Evolutionary conservation across 2,888 invertebrate genomes (phyloP).

Genomic region (Synergus laeviventris): DNA sequence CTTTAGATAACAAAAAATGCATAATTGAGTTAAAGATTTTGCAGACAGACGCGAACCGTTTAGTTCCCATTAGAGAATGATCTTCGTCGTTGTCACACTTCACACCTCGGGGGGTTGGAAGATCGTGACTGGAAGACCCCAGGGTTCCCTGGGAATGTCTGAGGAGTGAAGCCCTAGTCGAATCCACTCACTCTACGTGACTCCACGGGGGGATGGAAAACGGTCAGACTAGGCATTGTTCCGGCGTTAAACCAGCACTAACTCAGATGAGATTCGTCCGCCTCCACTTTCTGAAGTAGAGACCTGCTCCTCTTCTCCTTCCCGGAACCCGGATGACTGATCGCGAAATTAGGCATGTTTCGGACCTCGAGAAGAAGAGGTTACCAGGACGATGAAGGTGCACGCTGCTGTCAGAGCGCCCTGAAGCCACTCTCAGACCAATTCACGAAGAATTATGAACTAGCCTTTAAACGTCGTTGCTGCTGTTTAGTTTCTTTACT

Average conservation of each 20-base stretch:
- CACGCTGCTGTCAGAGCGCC: slow-evolving; percentile 41
- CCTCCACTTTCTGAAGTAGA: slow-evolving; percentile 47
- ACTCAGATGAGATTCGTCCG: slow-evolving; percentile 63
- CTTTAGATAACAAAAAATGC: not conserved
- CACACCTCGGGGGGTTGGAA: slow-evolving; percentile 52
- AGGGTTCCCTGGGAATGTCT: slow-evolving; percentile 36
- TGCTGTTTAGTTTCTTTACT: slow-evolving; percentile 10
- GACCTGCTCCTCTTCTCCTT: slow-evolving; percentile 46
- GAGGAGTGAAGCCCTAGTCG: slow-evolving; percentile 43
- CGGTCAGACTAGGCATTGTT: slow-evolving; percentile 57
- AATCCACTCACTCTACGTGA: slow-evolving; percentile 41
- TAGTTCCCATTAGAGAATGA: slow-evolving; percentile 40
- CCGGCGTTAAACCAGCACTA: slow-evolving; percentile 65
- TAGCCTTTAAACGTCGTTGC: slow-evolving; percentile 12
- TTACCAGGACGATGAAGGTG: slow-evolving; percentile 44
- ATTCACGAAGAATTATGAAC: slow-evolving; percentile 37
- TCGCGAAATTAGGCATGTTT: slow-evolving; percentile 60
- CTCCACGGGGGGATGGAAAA: slow-evolving; percentile 49
- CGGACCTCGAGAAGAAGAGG: slow-evolving; percentile 47
- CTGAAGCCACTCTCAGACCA: slow-evolving; percentile 22
- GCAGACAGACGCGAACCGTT: not conserved
- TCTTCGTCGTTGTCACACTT: slow-evolving; percentile 55
- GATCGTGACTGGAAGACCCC: slow-evolving; percentile 25
- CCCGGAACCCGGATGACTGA: slow-evolving; percentile 61
- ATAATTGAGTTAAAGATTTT: not conserved